These are phyloP conservation scores for Pygmarrhopalites habei DNA, from an alignment of 1,140 invertebrate species.

Conservation along the genomic window DNA sequence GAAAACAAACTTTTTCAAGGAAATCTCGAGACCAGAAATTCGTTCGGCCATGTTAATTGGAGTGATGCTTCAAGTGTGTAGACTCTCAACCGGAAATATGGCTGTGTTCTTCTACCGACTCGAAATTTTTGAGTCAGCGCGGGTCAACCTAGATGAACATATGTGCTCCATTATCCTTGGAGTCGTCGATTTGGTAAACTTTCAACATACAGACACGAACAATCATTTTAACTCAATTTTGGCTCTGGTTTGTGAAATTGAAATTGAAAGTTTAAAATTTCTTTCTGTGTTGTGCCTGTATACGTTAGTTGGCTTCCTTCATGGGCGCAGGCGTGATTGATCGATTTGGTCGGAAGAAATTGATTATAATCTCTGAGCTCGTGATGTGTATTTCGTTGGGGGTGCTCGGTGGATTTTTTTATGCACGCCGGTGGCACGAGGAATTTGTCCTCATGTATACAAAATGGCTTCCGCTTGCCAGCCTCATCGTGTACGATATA, in stretches of 20 bases:
- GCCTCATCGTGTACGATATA: constrained; percentile 64
- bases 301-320: constrained; percentile 50
- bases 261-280: too few relatives aligned
- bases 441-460: constrained; percentile 40
- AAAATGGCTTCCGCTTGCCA: constrained; percentile 61
- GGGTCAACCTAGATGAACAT: constrained; percentile 40
- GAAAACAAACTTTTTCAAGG: constrained; percentile 22
- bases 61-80: constrained; percentile 44
- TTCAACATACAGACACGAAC: too few relatives aligned
- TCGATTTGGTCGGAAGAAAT: constrained; percentile 59
- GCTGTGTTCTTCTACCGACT: constrained; percentile 74
- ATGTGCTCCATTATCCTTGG: constrained; percentile 46
- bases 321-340: constrained; percentile 58
- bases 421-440: constrained; percentile 35
- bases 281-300: constrained; percentile 28
- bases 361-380: constrained; percentile 58
- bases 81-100: constrained; percentile 49
- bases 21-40: neutral
- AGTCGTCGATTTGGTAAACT: constrained; percentile 38
- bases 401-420: constrained; percentile 40
- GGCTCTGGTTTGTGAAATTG: too few relatives aligned
- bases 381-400: constrained; percentile 50
- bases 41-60: neutral
- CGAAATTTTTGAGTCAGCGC: constrained; percentile 56
- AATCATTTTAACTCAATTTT: too few relatives aligned